Percentiles rank a stretch among this genome's conserved stretches.
Conservation (phyloP, 1,140 invertebrate species). For the Diprion similis region DNA sequence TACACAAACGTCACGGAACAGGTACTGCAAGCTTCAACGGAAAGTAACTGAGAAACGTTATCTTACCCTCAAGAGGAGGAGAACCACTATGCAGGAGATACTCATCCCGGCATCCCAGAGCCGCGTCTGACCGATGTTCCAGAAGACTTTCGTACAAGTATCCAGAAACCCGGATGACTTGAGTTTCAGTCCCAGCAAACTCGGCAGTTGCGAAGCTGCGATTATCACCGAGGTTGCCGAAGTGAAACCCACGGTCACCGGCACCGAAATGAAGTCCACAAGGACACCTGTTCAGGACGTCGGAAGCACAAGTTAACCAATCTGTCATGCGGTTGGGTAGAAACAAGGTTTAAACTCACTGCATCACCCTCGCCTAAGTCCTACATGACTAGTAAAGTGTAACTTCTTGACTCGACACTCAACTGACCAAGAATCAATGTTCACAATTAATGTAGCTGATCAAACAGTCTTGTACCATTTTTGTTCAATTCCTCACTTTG, state of each 20-base stretch:
- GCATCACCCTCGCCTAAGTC: too few relatives aligned
- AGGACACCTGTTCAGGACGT: conserved; percentile 76
- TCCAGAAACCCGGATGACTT: conserved; percentile 76
- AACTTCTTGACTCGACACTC: too few relatives aligned
- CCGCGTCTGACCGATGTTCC: conserved; percentile 68
- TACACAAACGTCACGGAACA: conserved; percentile 14
- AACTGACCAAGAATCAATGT: too few relatives aligned
- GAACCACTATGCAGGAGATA: conserved; percentile 70
- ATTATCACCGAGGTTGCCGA: conserved; percentile 94
- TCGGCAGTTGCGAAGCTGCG: conserved; percentile 86
- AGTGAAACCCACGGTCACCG: conserved; percentile 93
- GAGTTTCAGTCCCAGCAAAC: conserved; percentile 79
- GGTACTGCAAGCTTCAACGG: not conserved
- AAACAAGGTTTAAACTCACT: too few relatives aligned
- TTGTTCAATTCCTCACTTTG: not conserved
- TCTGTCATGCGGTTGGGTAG: too few relatives aligned
- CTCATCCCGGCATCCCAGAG: conserved; percentile 75
- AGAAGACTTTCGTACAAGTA: conserved; percentile 69
- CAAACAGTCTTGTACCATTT: not conserved
- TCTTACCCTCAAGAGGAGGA: conserved; percentile 76
- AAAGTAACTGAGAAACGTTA: not conserved
- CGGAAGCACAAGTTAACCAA: too few relatives aligned
- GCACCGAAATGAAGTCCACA: conserved; percentile 93
- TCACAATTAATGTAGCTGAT: too few relatives aligned
- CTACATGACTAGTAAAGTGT: too few relatives aligned